Percentiles rank a stretch among this genome's conserved stretches.
Evolutionary conservation across 2,888 invertebrate genomes (phyloP).

Genomic region (Dicycla oo): DNA sequence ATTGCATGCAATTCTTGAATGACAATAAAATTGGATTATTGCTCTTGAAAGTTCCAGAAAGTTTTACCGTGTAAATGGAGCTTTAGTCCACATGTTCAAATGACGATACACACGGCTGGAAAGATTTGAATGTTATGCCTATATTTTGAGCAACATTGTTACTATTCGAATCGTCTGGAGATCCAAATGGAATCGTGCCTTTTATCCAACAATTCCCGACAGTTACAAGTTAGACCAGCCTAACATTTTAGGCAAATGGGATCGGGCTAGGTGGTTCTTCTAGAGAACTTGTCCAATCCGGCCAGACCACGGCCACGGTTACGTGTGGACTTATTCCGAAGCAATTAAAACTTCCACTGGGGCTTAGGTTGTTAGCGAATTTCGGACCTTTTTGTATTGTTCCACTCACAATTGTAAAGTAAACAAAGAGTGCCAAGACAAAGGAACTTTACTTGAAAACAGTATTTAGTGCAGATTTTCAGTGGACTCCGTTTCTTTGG

Average conservation of each 20-base stretch:
- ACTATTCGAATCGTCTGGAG: neutral
- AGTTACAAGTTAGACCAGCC: slow-evolving; percentile 45
- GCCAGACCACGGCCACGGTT: slow-evolving; percentile 45
- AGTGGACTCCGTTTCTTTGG: slow-evolving; percentile 74
- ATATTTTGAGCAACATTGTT: neutral
- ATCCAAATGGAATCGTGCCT: slow-evolving; percentile 12
- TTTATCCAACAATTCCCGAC: slow-evolving; percentile 21
- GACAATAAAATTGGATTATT: too few species aligned
- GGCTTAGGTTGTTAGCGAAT: slow-evolving; percentile 82
- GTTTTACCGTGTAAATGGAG: too few species aligned
- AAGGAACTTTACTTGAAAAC: slow-evolving; percentile 82
- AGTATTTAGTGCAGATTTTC: slow-evolving; percentile 84
- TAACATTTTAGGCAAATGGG: slow-evolving; percentile 75
- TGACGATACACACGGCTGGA: neutral
- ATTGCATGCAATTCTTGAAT: too few species aligned
- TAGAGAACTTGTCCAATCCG: slow-evolving; percentile 51
- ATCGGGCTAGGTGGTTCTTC: slow-evolving; percentile 69
- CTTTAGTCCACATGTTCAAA: neutral
- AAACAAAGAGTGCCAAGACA: slow-evolving; percentile 85
- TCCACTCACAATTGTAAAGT: slow-evolving; percentile 80
- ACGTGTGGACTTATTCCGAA: slow-evolving; percentile 79
- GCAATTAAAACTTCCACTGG: slow-evolving; percentile 87
- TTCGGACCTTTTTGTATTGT: slow-evolving; percentile 86
- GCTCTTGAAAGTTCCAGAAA: too few species aligned
- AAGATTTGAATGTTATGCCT: neutral